These are phyloP conservation scores for Crotalus viridis DNA, from an alignment of 2,113 vertebrate genomes.

Conservation along the genomic window DNA sequence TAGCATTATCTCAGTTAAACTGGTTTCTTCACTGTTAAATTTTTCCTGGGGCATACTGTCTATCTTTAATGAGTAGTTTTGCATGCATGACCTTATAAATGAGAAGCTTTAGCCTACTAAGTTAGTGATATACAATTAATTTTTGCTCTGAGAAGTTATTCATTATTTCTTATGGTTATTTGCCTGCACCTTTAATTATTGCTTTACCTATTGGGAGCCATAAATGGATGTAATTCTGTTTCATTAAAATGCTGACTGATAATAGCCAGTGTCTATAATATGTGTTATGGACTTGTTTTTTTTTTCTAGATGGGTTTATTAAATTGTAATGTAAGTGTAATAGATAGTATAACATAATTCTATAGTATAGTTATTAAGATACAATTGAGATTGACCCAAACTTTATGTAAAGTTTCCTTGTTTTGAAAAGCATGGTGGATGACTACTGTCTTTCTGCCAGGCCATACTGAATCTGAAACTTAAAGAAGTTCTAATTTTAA, in stretches of 20 bases:
- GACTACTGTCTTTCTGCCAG: not conserved
- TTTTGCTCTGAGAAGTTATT: slow-evolving; percentile 65
- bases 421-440: not conserved
- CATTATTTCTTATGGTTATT: slow-evolving; percentile 68
- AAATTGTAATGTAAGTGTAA: slow-evolving; percentile 55
- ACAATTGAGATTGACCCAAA: slow-evolving; percentile 54
- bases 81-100: not conserved
- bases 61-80: not conserved
- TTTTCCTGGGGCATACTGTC: not conserved
- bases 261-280: slow-evolving; percentile 59
- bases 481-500: not conserved
- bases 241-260: slow-evolving; percentile 77
- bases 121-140: slow-evolving; percentile 66
- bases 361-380: slow-evolving; percentile 59
- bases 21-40: not conserved
- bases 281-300: slow-evolving; percentile 47
- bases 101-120: slow-evolving; percentile 44
- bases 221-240: slow-evolving; percentile 73
- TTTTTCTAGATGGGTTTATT: slow-evolving; percentile 49
- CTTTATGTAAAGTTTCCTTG: slow-evolving; percentile 48
- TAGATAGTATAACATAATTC: slow-evolving; percentile 44
- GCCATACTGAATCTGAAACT: not conserved
- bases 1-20: not conserved
- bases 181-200: slow-evolving; percentile 70
- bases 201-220: slow-evolving; percentile 71